Evolutionary conservation across 2,888 invertebrate species (phyloP).

Genomic region (Merodon equestris): DNA sequence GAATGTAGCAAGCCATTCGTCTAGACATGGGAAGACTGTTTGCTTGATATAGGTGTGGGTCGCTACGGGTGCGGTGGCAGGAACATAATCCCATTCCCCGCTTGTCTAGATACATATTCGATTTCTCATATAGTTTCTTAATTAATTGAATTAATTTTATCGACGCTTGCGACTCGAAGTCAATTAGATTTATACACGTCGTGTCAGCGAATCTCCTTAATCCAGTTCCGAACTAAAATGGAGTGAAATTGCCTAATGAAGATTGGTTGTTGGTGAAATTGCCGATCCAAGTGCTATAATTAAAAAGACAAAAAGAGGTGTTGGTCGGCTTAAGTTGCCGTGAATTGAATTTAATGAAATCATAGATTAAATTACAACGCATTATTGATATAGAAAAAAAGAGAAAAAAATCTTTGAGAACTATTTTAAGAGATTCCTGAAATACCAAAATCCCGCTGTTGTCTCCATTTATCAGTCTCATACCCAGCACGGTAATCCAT

Average conservation of each 20-base stretch:
- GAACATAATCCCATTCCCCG: neutral
- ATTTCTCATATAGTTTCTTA: slow-evolving; percentile 49
- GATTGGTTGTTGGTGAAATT: neutral
- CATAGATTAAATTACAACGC: too few species aligned
- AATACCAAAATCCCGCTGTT: too few species aligned
- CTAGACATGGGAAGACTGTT: slow-evolving; percentile 61
- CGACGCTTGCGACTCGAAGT: slow-evolving; percentile 52
- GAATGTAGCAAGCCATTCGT: slow-evolving; percentile 58
- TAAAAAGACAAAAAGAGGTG: too few species aligned
- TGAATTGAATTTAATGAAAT: too few species aligned
- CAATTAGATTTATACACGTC: slow-evolving; percentile 36
- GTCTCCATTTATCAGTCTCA: too few species aligned
- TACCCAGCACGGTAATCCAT: too few species aligned
- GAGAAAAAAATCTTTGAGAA: too few species aligned
- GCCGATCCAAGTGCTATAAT: slow-evolving; percentile 31
- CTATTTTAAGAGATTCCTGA: slow-evolving; percentile 9
- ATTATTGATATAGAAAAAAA: too few species aligned
- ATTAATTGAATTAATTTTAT: slow-evolving; percentile 68
- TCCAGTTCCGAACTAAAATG: too few species aligned
- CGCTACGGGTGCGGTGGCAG: neutral
- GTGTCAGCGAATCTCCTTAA: slow-evolving; percentile 22
- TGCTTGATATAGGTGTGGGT: neutral
- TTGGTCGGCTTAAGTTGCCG: too few species aligned
- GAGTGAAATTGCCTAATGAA: too few species aligned
- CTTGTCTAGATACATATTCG: neutral